A percentile compares a stretch with the other conserved stretches of the same genome.
phyloP scores from a whole-genome alignment of 2,113 vertebrate species.

The Pelobates fuscus region DNA sequence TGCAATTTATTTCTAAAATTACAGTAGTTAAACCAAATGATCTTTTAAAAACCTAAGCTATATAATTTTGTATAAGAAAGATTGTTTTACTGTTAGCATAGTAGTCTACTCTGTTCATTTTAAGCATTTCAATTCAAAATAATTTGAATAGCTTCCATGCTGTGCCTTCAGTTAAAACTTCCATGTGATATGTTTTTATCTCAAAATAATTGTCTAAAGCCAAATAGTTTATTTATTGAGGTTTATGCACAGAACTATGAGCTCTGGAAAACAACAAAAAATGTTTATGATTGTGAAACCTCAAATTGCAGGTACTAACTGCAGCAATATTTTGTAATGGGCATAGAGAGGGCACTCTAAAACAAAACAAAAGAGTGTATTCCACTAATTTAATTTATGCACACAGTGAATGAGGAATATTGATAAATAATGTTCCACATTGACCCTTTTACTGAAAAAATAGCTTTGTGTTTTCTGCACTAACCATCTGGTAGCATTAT shows the following conservation, averaged over 20 bases:
- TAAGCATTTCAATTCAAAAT: background rate
- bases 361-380: too few relatives aligned
- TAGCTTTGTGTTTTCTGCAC: too few relatives aligned
- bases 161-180: background rate
- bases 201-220: background rate
- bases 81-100: constrained; percentile 8
- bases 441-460: too few relatives aligned
- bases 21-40: constrained; percentile 9
- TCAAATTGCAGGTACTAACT: background rate
- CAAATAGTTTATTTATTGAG: background rate
- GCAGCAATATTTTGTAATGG: too few relatives aligned
- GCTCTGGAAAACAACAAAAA: too few relatives aligned
- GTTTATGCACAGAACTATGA: background rate
- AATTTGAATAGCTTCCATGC: background rate
- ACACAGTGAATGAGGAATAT: too few relatives aligned
- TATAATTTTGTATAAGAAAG: constrained; percentile 6
- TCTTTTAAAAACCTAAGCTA: background rate
- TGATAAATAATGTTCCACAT: too few relatives aligned
- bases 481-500: too few relatives aligned
- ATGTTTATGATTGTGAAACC: background rate
- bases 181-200: background rate
- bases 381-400: too few relatives aligned
- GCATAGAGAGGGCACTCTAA: too few relatives aligned
- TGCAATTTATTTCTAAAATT: constrained; percentile 2
- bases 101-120: background rate